Percentiles rank a stretch among this genome's conserved stretches.
Evolutionary conservation across 2,888 invertebrate genomes (phyloP).

Genomic region (Antheraea yamamai): DNA sequence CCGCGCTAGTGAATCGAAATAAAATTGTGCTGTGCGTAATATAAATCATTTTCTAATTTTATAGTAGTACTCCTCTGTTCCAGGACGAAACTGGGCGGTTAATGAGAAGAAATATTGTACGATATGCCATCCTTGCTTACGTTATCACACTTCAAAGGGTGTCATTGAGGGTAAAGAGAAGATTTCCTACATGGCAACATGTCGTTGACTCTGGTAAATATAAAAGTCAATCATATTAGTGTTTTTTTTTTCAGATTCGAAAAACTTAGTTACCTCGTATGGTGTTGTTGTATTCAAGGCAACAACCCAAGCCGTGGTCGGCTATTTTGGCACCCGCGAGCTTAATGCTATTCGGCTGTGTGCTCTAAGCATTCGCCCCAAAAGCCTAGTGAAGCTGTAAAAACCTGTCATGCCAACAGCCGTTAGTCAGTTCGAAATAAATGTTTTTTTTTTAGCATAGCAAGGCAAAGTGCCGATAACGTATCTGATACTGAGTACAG

Average conservation of each 20-base stretch:
- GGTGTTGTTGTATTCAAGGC: too few species aligned
- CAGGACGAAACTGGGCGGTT: conserved; percentile 94
- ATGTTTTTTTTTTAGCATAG: too few species aligned
- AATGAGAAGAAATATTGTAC: conserved; percentile 94
- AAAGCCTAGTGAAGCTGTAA: too few species aligned
- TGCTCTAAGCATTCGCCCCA: too few species aligned
- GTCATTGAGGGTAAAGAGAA: conserved; percentile 91
- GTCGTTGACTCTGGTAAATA: conserved; percentile 92
- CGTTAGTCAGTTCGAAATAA: too few species aligned
- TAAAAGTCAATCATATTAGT: not conserved
- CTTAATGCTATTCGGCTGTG: too few species aligned
- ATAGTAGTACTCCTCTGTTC: conserved; percentile 34
- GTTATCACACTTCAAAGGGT: conserved; percentile 94
- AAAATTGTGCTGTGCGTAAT: not conserved
- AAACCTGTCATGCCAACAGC: too few species aligned
- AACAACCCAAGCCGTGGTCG: too few species aligned
- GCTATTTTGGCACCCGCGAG: too few species aligned
- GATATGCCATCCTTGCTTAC: conserved; percentile 93
- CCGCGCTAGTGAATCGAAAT: not conserved
- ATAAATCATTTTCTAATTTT: conserved; percentile 9
- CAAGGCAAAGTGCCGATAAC: too few species aligned
- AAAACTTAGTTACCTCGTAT: too few species aligned
- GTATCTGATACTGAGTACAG: too few species aligned
- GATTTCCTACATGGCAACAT: conserved; percentile 95
- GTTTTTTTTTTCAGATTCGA: not conserved